These are phyloP conservation scores for Lonchura striata DNA, from an alignment of 2,113 vertebrate genomes.

Conservation along the genomic window DNA sequence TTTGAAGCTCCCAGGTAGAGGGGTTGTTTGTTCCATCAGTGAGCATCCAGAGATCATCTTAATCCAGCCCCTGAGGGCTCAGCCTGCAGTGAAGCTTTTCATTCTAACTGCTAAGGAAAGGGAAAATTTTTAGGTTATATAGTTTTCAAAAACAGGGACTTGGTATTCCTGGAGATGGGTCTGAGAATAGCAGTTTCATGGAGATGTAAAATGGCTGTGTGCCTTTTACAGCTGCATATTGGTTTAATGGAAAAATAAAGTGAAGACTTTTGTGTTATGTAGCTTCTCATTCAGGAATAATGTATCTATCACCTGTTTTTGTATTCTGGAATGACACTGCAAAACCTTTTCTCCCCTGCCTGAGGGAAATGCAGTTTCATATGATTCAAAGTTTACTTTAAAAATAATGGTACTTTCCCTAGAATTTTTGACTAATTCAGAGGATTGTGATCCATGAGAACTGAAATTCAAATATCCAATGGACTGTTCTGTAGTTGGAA, in stretches of 20 bases:
- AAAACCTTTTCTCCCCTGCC: not conserved
- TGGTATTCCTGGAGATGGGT: not conserved
- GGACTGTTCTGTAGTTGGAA: not conserved
- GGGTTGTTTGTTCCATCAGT: not conserved
- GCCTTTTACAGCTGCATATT: not conserved
- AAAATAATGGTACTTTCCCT: not conserved
- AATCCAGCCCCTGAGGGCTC: not conserved
- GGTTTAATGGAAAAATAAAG: not conserved
- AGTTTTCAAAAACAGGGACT: not conserved
- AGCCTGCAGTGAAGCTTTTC: not conserved
- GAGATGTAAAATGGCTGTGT: not conserved
- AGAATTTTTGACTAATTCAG: not conserved
- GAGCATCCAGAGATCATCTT: not conserved
- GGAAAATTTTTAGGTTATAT: not conserved
- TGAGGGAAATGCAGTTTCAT: not conserved
- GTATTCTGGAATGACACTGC: not conserved
- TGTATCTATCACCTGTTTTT: not conserved
- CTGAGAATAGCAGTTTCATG: not conserved
- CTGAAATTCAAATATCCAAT: not conserved
- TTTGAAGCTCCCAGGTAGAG: not conserved
- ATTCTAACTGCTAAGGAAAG: not conserved
- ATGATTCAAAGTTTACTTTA: not conserved
- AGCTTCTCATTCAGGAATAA: not conserved
- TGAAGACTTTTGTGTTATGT: not conserved
- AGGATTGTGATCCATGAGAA: not conserved